Evolutionary conservation across 2,113 vertebrate genomes (phyloP), one percentile per base, ranked within the genome.

Genomic region (Suricata suricatta): DNA sequence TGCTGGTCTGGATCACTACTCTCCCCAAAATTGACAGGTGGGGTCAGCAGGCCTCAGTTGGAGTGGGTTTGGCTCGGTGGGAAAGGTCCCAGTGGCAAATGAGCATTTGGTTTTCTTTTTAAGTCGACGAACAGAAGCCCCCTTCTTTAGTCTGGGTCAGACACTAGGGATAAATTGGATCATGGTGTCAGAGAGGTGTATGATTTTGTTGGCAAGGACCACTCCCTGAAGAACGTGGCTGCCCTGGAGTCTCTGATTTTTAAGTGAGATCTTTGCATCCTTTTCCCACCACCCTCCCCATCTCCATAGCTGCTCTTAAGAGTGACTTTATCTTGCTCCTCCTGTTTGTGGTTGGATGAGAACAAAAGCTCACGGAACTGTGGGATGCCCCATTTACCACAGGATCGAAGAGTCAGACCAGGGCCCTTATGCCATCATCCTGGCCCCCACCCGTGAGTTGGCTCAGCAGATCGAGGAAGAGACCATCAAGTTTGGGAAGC

Each of bases 401-500:
- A 99, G 99, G 97, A 99, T 99, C 6, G 99, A 99, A 98, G 99
- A 99, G 93, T 99, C 99, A 0, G 99, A 99, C 97, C 99, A 99
- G 95, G 99, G 99, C 33, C 99, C 99, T 12, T 99, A 99, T 3
- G 99, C 99, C 64, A 99, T 99, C 95, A 99, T 99, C 98, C 98
- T 99, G 98, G 99, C 99, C 5, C 99, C 99, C 0, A 99, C 99
- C 29, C 99, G 99, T 89, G 99, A 99, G 99, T 94, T 99, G 99
- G 99, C 99, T 0, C 99, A 99, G 98, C 99, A 99, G 99, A 99
- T 99, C 0, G 99, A 99, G 98, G 99, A 99, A 97, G 99, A 99
- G 98, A 99, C 99, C 84, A 99, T 99, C 85, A 99, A 99, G 96
- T 99, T 99, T 25, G 99, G 99, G 79, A 99, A 99, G 96, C 99